Evolutionary conservation across 2,797 vertebrate genomes (phyloP).

Genomic region (Diglossa cyanea): DNA sequence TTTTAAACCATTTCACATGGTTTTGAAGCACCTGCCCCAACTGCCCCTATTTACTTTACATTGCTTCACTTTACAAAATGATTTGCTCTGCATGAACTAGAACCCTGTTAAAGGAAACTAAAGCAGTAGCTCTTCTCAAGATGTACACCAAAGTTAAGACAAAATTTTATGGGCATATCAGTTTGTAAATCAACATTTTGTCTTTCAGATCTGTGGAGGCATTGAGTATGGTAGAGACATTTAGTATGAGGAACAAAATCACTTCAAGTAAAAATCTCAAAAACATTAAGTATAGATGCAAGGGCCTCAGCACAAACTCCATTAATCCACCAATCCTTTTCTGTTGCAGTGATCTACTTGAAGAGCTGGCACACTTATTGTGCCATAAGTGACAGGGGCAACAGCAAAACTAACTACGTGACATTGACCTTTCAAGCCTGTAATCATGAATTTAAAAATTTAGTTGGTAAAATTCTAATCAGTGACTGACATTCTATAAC

Average conservation of each 20-base stretch:
- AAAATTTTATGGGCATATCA: neutral
- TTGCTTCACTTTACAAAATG: neutral
- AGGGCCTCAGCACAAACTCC: neutral
- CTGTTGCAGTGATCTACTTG: neutral
- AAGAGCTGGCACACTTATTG: neutral
- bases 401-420: neutral
- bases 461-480: neutral
- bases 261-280: neutral
- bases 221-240: neutral
- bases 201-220: neutral
- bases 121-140: neutral
- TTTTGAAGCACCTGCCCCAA: neutral
- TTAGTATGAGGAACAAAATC: neutral
- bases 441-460: neutral
- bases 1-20: fast-evolving
- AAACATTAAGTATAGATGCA: neutral
- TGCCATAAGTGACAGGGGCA: neutral
- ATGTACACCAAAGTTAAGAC: neutral
- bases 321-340: neutral
- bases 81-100: neutral
- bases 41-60: neutral
- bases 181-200: neutral
- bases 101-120: neutral
- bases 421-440: neutral
- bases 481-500: neutral